phyloP scores from a whole-genome alignment of 2,113 vertebrate species.

The Menura novaehollandiae region DNA sequence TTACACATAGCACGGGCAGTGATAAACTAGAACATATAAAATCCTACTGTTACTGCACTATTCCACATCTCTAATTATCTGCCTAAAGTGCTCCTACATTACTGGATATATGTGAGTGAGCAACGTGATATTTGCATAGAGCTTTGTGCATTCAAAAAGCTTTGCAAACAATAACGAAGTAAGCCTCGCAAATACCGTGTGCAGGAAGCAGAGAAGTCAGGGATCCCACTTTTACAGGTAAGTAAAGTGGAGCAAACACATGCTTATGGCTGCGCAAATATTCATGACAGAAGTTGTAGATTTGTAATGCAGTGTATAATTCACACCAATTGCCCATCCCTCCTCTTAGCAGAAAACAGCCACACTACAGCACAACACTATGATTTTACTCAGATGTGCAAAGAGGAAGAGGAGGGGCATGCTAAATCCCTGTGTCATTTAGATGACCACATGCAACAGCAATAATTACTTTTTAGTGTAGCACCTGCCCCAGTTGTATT shows the following conservation, averaged over 20 bases:
- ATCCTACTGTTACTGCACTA: background rate
- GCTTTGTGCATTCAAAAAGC: slow-evolving; percentile 10
- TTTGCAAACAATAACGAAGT: background rate
- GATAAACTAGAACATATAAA: background rate
- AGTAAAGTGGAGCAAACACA: background rate
- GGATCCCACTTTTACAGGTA: background rate
- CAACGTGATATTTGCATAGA: slow-evolving; percentile 27
- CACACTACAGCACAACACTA: background rate
- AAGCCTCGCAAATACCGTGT: background rate
- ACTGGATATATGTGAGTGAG: background rate
- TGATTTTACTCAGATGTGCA: background rate
- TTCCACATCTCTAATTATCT: slow-evolving; percentile 13
- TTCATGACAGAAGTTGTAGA: background rate
- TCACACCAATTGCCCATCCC: background rate
- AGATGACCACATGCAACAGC: background rate
- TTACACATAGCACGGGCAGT: background rate
- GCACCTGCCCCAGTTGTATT: background rate
- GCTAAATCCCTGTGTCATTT: background rate
- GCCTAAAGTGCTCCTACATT: background rate
- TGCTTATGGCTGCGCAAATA: background rate
- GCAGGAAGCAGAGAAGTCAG: background rate
- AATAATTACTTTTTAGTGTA: background rate
- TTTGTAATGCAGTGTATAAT: background rate
- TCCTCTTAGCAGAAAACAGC: background rate
- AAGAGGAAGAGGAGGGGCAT: background rate